Percentiles rank a stretch among this genome's conserved stretches.
phyloP scores from a whole-genome alignment of 2,888 invertebrate species.

The Temnothorax ravouxi region DNA sequence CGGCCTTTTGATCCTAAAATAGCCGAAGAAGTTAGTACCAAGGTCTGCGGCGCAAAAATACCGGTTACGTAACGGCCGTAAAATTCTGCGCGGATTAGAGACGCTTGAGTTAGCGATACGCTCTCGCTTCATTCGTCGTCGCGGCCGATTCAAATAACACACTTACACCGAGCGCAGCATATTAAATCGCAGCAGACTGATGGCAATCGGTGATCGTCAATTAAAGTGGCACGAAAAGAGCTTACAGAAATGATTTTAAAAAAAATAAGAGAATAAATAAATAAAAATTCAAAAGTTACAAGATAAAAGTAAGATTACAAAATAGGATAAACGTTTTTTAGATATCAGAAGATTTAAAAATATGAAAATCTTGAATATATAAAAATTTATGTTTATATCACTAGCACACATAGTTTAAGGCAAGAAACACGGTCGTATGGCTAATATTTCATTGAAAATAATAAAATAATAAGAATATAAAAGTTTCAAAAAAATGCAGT shows the following conservation, averaged over 20 bases:
- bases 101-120: conserved; percentile 34
- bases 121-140: conserved; percentile 38
- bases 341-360: neutral
- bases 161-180: neutral
- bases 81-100: conserved; percentile 54
- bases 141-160: conserved; percentile 1
- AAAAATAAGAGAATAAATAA: neutral
- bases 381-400: neutral
- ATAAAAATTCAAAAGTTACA: neutral
- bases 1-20: conserved; percentile 68
- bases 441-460: neutral
- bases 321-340: neutral
- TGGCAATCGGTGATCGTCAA: neutral
- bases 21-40: conserved; percentile 61
- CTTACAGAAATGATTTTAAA: neutral
- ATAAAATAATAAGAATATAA: neutral
- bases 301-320: neutral
- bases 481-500: neutral
- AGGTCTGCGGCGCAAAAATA: conserved; percentile 68
- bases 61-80: conserved; percentile 63
- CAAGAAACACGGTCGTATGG: neutral
- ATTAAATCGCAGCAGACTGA: neutral
- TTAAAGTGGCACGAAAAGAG: neutral
- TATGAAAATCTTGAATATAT: neutral
- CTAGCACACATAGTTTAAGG: neutral